A percentile compares a stretch with the other conserved stretches of the same genome.
Evolutionary conservation across 2,113 vertebrate genomes (phyloP).

Genomic region (Carlito syrichta): DNA sequence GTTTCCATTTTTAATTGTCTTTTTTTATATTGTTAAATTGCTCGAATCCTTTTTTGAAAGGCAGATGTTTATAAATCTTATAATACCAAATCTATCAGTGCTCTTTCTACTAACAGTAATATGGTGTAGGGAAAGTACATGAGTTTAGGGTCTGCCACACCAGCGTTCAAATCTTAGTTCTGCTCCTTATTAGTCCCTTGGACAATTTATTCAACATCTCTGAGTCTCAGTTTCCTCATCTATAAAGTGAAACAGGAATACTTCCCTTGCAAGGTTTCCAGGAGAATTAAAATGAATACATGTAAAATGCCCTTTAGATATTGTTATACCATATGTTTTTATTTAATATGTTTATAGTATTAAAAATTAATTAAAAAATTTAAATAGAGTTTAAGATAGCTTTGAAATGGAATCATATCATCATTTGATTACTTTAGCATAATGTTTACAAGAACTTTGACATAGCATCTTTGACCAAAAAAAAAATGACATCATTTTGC

Average conservation of each 20-base stretch:
- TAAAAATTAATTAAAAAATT: conserved; percentile 2
- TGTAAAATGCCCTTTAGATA: background rate
- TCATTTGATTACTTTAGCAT: background rate
- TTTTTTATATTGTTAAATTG: background rate
- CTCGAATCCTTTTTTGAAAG: background rate
- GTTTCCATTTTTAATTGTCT: background rate
- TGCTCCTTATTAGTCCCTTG: background rate
- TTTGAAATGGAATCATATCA: background rate
- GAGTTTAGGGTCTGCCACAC: background rate
- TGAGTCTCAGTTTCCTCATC: background rate
- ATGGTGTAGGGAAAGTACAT: background rate
- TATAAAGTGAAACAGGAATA: background rate
- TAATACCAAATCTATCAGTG: background rate
- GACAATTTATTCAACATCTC: background rate
- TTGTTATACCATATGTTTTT: background rate
- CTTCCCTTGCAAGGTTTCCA: background rate
- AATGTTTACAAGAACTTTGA: background rate
- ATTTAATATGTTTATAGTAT: background rate
- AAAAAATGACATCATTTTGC: conserved; percentile 13
- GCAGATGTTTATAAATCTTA: background rate
- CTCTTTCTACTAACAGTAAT: background rate
- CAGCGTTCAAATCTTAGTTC: background rate
- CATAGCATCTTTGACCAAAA: background rate
- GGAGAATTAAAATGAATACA: background rate
- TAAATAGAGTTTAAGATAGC: background rate